Evolutionary conservation across 2,888 invertebrate genomes (phyloP), one percentile per base, ranked within the genome.

Genomic region (Acleris cristana): DNA sequence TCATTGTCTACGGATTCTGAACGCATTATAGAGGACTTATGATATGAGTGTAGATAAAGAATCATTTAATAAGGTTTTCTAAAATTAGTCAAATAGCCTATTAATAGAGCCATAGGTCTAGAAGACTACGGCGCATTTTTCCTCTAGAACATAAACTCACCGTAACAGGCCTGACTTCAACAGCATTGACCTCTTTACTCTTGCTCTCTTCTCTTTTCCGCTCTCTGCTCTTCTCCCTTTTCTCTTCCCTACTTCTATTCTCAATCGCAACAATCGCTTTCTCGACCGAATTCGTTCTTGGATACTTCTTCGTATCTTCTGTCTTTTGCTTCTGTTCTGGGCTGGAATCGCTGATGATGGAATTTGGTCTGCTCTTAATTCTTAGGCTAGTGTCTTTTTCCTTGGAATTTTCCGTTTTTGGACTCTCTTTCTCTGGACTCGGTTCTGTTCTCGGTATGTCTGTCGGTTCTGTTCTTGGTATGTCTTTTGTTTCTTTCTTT

Each of bases 81-180:
- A n/a, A n/a, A n/a, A n/a, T n/a, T n/a, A n/a, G n/a, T n/a, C n/a
- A n/a, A n/a, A n/a, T n/a, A n/a, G n/a, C n/a, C n/a, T n/a, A n/a
- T 34, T 34, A 34, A 12, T 34, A 8, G 26, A 26, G 26, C 26
- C 6, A 26, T 26, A 26, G 26, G 26, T 26, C 26, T 26, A 26
- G 26, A 8, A 26, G 1, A 26, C 7, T 8, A 26, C 26, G 1
- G 26, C 7, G 26, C 26, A 26, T 26, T 7, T 26, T 8, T 7
- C 26, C 1, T 26, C 1, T 26, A 7, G 26, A 26, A 26, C 7
- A 26, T 26, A 8, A 26, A 26, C 26, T 88, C 69, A 92, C 91
- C 76, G 86, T 83, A 64, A 87, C 81, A 57, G 92, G 86, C 75
- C 86, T 85, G 8, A 89, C 86, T 72, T 88, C 89, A 0, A 90